phyloP scores from a whole-genome alignment of 2,888 invertebrate species.

The Melanargia galathea region DNA sequence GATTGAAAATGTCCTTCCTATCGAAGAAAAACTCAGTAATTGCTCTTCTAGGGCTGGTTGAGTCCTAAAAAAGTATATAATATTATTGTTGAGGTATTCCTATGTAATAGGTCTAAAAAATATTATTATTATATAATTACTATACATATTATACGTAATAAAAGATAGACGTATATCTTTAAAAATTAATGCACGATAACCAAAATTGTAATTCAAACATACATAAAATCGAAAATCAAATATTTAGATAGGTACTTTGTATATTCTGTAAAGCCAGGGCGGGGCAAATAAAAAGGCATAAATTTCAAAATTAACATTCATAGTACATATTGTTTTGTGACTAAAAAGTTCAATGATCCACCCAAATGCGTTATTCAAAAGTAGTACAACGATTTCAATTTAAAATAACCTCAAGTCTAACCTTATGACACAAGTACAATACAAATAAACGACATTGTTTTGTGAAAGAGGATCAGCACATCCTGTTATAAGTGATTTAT shows the following conservation, averaged over 20 bases:
- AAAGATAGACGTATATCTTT: too few species aligned
- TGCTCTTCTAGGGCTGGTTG: background rate
- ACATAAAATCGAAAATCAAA: too few species aligned
- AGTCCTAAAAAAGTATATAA: too few species aligned
- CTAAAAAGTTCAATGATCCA: constrained; percentile 55
- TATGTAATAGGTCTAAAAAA: too few species aligned
- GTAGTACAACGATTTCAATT: constrained; percentile 49
- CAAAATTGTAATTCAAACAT: too few species aligned
- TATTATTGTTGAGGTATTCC: too few species aligned
- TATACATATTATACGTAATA: too few species aligned
- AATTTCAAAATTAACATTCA: constrained; percentile 37
- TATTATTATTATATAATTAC: too few species aligned
- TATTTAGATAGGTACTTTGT: too few species aligned
- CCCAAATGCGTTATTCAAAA: constrained; percentile 53
- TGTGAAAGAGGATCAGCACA: constrained; percentile 32
- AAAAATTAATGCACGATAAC: too few species aligned
- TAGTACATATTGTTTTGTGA: constrained; percentile 40
- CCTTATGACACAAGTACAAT: constrained; percentile 34
- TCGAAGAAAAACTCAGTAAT: background rate
- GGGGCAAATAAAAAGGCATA: background rate
- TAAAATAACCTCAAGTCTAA: constrained; percentile 50
- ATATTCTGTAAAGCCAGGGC: too few species aligned
- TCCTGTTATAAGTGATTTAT: constrained; percentile 39
- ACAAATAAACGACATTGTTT: constrained; percentile 35
- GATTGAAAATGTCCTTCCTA: background rate